Percentiles rank a stretch among this genome's conserved stretches.
phyloP scores from a whole-genome alignment of 2,797 vertebrate genomes.

The Chelon auratus region DNA sequence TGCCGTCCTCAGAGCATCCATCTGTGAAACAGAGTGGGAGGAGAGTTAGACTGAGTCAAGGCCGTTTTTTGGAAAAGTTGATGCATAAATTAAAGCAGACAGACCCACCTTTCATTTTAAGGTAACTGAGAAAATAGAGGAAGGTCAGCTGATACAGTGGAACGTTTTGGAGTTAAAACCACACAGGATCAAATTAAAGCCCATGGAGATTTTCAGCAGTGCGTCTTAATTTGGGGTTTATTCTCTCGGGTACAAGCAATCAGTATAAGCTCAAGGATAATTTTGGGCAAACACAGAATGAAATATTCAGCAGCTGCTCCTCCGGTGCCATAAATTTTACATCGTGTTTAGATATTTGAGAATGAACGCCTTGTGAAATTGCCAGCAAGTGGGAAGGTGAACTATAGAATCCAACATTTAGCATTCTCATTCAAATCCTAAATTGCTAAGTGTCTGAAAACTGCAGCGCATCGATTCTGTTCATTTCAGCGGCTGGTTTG shows the following conservation, averaged over 20 bases:
- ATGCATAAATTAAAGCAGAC: conserved; percentile 24
- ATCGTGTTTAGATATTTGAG: conserved; percentile 49
- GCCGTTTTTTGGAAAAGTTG: conserved; percentile 14
- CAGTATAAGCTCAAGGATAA: conserved; percentile 34
- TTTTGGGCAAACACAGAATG: conserved; percentile 51
- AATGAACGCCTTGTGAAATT: conserved; percentile 32
- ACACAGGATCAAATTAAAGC: background rate
- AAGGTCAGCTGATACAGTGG: background rate
- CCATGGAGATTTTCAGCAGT: conserved; percentile 3
- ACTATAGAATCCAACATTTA: conserved; percentile 6
- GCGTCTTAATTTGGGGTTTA: conserved; percentile 16
- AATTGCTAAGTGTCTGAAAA: conserved; percentile 18
- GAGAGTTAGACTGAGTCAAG: conserved; percentile 53
- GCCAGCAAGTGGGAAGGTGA: conserved; percentile 25
- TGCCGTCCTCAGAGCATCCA: conserved; percentile 80
- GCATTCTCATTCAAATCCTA: conserved; percentile 8
- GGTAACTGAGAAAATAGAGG: background rate
- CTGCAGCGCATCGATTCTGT: conserved; percentile 5
- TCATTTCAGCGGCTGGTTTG: conserved; percentile 38
- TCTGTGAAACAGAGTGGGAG: conserved; percentile 72
- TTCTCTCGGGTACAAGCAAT: conserved; percentile 7
- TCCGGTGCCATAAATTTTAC: conserved; percentile 50
- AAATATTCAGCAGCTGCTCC: conserved; percentile 43
- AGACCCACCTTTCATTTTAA: conserved; percentile 26
- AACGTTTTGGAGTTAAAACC: conserved; percentile 5